Conservation (phyloP, 2,888 invertebrate genomes). For the Drosophila robusta region DNA sequence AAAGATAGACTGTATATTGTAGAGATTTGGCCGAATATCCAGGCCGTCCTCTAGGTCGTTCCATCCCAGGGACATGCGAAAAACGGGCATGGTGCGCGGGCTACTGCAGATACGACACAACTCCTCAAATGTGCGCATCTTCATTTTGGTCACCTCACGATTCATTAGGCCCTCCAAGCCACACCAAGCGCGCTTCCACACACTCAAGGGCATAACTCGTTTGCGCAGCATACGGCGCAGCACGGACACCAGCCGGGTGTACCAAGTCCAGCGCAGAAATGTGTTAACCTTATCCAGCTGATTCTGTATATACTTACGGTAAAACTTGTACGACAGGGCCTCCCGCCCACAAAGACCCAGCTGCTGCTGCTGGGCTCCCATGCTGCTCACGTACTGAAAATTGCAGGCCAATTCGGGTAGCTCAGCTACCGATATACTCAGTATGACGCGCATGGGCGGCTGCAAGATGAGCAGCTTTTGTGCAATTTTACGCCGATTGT, state of each 20-base stretch:
- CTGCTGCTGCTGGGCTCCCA: slow-evolving; percentile 64
- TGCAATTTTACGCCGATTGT: slow-evolving; percentile 86
- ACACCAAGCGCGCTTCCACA: slow-evolving; percentile 82
- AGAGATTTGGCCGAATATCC: slow-evolving; percentile 87
- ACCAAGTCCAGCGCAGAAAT: slow-evolving; percentile 85
- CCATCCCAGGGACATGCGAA: slow-evolving; percentile 86
- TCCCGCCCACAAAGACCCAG: slow-evolving; percentile 75
- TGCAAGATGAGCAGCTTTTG: slow-evolving; percentile 88
- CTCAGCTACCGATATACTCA: slow-evolving; percentile 81
- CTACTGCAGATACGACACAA: slow-evolving; percentile 87
- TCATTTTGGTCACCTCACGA: slow-evolving; percentile 88
- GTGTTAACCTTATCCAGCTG: slow-evolving; percentile 83
- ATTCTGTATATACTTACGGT: slow-evolving; percentile 74
- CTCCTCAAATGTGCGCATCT: slow-evolving; percentile 89
- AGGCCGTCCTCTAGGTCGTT: slow-evolving; percentile 78
- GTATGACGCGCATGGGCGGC: slow-evolving; percentile 87
- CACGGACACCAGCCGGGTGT: slow-evolving; percentile 83
- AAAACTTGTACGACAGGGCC: slow-evolving; percentile 68
- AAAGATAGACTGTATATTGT: slow-evolving; percentile 87
- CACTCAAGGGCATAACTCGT: slow-evolving; percentile 67
- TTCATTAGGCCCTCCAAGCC: slow-evolving; percentile 86
- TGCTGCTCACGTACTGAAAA: slow-evolving; percentile 69
- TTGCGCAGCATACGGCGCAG: slow-evolving; percentile 82
- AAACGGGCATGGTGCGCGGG: slow-evolving; percentile 87
- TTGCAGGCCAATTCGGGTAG: slow-evolving; percentile 84